Conservation (phyloP, 1,140 invertebrate genomes). For the Atopsyche davidsoni region DNA sequence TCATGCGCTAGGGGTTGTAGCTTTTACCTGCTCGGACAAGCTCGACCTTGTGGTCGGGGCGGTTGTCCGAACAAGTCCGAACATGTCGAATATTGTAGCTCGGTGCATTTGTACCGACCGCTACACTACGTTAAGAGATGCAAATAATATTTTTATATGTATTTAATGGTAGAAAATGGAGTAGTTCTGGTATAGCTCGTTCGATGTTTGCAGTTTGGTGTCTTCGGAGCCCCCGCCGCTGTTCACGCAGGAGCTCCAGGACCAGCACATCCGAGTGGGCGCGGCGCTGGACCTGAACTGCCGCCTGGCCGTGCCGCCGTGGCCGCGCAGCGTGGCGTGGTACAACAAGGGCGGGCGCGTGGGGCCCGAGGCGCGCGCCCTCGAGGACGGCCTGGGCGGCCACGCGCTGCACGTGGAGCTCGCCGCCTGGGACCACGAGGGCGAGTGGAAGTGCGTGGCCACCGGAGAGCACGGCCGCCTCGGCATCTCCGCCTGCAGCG, state of each 20-base stretch:
- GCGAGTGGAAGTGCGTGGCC: constrained; percentile 84
- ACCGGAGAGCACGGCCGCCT: constrained; percentile 64
- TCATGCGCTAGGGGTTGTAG: too few relatives aligned
- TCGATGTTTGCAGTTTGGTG: constrained; percentile 14
- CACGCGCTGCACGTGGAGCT: constrained; percentile 68
- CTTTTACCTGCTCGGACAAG: too few relatives aligned
- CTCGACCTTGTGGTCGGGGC: too few relatives aligned
- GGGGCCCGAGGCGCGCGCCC: constrained; percentile 57
- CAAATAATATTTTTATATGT: too few relatives aligned
- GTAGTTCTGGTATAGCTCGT: too few relatives aligned
- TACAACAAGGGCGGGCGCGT: constrained; percentile 76
- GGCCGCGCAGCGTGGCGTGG: constrained; percentile 72
- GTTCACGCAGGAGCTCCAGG: constrained; percentile 64
- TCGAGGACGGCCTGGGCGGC: constrained; percentile 73
- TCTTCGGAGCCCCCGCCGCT: constrained; percentile 61
- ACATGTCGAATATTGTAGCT: too few relatives aligned
- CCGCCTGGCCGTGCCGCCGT: constrained; percentile 74
- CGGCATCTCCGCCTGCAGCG: constrained; percentile 62
- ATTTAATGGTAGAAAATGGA: too few relatives aligned
- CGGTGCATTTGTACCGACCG: too few relatives aligned
- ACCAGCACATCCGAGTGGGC: constrained; percentile 69
- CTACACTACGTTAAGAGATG: too few relatives aligned
- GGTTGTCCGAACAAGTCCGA: too few relatives aligned
- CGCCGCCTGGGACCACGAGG: constrained; percentile 72
- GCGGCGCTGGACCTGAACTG: constrained; percentile 65